Percentiles rank a stretch among this genome's conserved stretches.
These are phyloP conservation scores for Epinotia demarniana DNA, from an alignment of 2,888 invertebrate species.

Conservation along the genomic window DNA sequence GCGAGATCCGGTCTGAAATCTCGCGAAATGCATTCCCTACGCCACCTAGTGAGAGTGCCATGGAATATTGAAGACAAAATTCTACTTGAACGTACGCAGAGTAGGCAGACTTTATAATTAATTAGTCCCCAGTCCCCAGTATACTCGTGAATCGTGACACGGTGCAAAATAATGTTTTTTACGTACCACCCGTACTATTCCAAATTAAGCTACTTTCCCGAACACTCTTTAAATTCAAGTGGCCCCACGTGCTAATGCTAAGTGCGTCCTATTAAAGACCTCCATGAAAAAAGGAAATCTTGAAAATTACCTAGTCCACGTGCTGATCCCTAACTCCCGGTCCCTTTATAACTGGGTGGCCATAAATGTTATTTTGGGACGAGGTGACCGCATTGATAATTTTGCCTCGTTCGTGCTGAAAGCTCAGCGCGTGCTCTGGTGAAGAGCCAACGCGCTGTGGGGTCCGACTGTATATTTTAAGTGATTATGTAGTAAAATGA, in stretches of 20 bases:
- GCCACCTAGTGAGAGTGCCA: too few relatives aligned
- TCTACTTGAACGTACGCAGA: not conserved
- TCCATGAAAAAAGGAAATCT: conserved; percentile 44
- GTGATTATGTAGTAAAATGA: conserved; percentile 25
- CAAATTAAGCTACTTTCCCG: conserved; percentile 30
- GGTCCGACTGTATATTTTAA: conserved; percentile 35
- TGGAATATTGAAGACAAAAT: not conserved
- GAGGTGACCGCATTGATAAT: conserved; percentile 31
- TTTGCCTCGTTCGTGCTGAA: conserved; percentile 34
- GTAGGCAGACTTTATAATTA: not conserved
- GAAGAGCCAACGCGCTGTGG: conserved; percentile 35
- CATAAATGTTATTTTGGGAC: conserved; percentile 25
- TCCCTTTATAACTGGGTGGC: not conserved
- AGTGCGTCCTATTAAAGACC: conserved; percentile 43
- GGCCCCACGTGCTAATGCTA: conserved; percentile 42
- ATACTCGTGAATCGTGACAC: not conserved
- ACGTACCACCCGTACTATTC: not conserved
- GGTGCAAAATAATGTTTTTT: not conserved
- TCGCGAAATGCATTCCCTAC: too few relatives aligned
- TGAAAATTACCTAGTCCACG: conserved; percentile 24
- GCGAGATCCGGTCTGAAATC: too few relatives aligned
- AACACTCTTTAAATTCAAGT: conserved; percentile 34
- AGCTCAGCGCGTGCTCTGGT: conserved; percentile 26
- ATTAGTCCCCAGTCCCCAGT: not conserved
- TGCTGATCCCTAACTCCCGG: not conserved